Evolutionary conservation across 2,888 invertebrate species (phyloP).

Genomic region (Acanthosepion esculentum): DNA sequence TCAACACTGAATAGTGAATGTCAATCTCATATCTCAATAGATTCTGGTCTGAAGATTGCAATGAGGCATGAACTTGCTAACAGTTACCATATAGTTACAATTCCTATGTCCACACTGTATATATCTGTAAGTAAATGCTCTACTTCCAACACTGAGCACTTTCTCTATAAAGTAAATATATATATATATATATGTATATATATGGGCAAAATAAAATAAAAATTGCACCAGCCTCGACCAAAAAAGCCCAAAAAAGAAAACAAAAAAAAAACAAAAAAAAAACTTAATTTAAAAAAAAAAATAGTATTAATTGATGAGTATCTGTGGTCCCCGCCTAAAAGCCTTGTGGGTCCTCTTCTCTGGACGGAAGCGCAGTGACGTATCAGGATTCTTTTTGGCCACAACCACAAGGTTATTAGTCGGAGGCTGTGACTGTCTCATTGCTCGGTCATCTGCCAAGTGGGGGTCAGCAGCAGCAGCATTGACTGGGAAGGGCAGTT

Average conservation of each 20-base stretch:
- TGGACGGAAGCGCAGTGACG: not conserved
- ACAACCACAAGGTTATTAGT: slow-evolving; percentile 3
- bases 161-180: too few species aligned
- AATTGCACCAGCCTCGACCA: not conserved
- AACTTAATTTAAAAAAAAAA: not conserved
- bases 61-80: too few species aligned
- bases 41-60: too few species aligned
- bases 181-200: too few species aligned
- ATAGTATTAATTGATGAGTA: not conserved
- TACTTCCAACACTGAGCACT: too few species aligned
- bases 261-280: not conserved
- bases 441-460: not conserved
- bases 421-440: not conserved
- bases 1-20: too few species aligned
- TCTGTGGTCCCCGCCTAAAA: not conserved
- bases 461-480: not conserved
- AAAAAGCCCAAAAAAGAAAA: not conserved
- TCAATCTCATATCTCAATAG: too few species aligned
- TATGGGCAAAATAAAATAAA: not conserved
- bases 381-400: slow-evolving; percentile 9
- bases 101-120: too few species aligned
- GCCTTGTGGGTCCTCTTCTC: slow-evolving; percentile 33
- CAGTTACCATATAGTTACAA: too few species aligned
- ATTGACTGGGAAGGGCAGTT: not conserved
- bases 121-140: too few species aligned